These are phyloP conservation scores for Sphaeramia orbicularis DNA, from an alignment of 2,797 vertebrate species.

Conservation along the genomic window DNA sequence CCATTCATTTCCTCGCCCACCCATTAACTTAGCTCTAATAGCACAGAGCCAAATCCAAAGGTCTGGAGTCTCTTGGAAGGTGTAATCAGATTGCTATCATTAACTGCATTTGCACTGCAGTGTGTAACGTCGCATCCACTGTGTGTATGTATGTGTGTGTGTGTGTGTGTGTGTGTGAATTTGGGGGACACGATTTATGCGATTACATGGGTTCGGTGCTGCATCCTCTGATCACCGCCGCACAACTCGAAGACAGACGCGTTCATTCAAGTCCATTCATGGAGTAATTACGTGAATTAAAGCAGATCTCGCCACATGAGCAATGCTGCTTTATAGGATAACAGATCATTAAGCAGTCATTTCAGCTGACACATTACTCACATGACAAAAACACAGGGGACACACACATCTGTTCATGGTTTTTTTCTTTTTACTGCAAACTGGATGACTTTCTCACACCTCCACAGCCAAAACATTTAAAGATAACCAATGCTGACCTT, in stretches of 20 bases:
- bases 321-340: constrained; percentile 52
- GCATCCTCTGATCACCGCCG: constrained; percentile 1
- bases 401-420: constrained; percentile 56
- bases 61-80: constrained; percentile 49
- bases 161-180: constrained; percentile 3
- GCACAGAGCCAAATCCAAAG: constrained; percentile 43
- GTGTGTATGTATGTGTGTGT: constrained; percentile 2
- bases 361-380: constrained; percentile 49
- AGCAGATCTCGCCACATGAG: constrained; percentile 19
- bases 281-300: constrained; percentile 52
- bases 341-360: constrained; percentile 52
- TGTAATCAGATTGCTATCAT: constrained; percentile 65
- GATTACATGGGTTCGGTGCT: no score
- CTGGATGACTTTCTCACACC: background rate
- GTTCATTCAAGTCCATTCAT: constrained; percentile 39
- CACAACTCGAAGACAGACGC: constrained; percentile 1
- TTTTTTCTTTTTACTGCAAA: constrained; percentile 20
- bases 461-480: constrained; percentile 10
- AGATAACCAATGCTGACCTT: background rate
- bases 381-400: constrained; percentile 48
- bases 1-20: constrained; percentile 60
- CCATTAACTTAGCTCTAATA: constrained; percentile 62
- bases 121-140: constrained; percentile 28
- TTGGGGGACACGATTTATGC: background rate
- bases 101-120: constrained; percentile 47